Conservation (phyloP, 2,797 vertebrate genomes). For the Hephaestus fuliginosus region DNA sequence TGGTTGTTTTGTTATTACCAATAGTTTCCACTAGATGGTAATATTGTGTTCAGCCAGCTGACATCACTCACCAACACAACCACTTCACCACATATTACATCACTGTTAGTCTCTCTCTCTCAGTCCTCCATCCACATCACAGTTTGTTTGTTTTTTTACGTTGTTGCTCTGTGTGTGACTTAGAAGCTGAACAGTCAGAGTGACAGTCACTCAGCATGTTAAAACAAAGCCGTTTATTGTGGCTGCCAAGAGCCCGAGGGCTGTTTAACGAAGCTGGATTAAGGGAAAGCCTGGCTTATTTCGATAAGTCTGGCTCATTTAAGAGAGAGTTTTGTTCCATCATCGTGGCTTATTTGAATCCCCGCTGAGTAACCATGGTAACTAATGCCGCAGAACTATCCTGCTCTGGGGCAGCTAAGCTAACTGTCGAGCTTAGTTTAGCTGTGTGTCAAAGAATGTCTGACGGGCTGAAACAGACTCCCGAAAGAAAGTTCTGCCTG, state of each 20-base stretch:
- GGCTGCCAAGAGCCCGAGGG: background rate
- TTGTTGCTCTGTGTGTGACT: background rate
- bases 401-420: too few species aligned
- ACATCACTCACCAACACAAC: background rate
- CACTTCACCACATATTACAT: background rate
- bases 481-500: too few species aligned
- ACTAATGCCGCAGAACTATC: too few species aligned
- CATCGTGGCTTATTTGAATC: too few species aligned
- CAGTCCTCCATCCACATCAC: background rate
- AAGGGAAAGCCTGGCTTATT: too few species aligned
- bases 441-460: too few species aligned
- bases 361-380: too few species aligned
- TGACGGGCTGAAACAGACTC: too few species aligned
- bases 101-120: background rate
- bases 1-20: background rate
- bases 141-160: background rate
- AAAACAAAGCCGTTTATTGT: background rate
- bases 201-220: background rate
- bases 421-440: too few species aligned
- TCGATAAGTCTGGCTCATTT: too few species aligned
- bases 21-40: slow-evolving; percentile 26
- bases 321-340: too few species aligned
- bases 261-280: too few species aligned
- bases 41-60: background rate
- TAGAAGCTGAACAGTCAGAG: background rate